These are phyloP conservation scores for Brachyrhaphis roseni DNA, from an alignment of 2,797 vertebrate genomes.

Conservation along the genomic window DNA sequence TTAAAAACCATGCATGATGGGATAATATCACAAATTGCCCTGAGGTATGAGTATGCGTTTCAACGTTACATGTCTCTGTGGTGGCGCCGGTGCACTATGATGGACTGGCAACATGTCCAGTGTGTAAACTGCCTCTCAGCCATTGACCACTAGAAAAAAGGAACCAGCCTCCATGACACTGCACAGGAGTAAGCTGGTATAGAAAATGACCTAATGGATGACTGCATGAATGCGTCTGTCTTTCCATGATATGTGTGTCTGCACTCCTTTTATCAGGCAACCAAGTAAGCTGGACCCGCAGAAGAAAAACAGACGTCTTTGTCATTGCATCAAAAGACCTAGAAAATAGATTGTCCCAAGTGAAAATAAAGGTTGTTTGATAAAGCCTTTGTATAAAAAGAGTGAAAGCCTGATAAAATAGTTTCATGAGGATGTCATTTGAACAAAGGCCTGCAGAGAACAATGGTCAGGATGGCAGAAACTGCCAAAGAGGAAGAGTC, in stretches of 20 bases:
- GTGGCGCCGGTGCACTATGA: neutral
- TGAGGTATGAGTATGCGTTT: neutral
- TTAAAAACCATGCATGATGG: neutral
- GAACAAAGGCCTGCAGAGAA: neutral
- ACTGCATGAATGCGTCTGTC: neutral
- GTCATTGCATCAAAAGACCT: neutral
- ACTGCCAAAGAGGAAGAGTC: neutral
- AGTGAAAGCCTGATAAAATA: neutral
- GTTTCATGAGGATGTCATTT: neutral
- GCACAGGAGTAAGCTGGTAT: conserved; percentile 2
- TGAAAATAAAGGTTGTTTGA: conserved; percentile 13
- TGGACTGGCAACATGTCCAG: neutral
- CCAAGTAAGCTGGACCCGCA: neutral
- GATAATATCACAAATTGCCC: neutral
- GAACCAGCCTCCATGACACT: neutral
- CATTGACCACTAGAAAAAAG: neutral
- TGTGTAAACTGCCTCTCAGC: neutral
- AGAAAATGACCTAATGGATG: neutral
- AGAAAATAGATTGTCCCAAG: neutral
- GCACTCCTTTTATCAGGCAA: neutral
- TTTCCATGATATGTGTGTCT: neutral
- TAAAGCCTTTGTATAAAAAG: neutral
- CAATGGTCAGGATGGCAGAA: conserved; percentile 1
- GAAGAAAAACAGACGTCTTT: neutral
- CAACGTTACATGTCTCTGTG: neutral